Conservation (phyloP, 2,888 invertebrate species). For the Limnephilus auricula region DNA sequence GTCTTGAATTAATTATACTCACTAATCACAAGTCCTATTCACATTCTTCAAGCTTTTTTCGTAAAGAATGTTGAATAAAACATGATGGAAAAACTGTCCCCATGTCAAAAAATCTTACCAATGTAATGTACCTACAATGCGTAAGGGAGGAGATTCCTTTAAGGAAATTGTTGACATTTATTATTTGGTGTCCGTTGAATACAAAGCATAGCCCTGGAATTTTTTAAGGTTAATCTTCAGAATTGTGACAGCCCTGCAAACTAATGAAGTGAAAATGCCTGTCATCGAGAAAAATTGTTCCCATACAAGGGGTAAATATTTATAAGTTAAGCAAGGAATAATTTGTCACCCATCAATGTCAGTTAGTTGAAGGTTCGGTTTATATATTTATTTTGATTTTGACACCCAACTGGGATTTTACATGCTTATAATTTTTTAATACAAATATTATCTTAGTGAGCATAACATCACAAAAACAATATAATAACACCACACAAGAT, state of each 20-base stretch:
- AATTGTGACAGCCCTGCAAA: conserved; percentile 27
- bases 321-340: conserved; percentile 25
- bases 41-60: neutral
- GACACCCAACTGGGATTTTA: too few species aligned
- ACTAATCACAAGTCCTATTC: neutral
- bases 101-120: neutral
- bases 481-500: too few species aligned
- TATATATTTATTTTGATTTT: neutral
- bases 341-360: conserved; percentile 34
- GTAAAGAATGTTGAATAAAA: neutral
- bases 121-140: neutral
- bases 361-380: neutral
- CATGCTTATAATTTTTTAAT: too few species aligned
- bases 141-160: neutral
- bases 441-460: too few species aligned
- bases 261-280: conserved; percentile 48
- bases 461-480: too few species aligned
- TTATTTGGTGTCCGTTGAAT: conserved; percentile 55
- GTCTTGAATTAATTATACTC: neutral
- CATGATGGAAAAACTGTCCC: neutral
- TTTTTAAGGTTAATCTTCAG: conserved; percentile 23
- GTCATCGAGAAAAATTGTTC: conserved; percentile 42
- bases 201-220: neutral
- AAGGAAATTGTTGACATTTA: conserved; percentile 62
- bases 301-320: neutral